Base-by-base conservation (phyloP, 2,888 invertebrate species). In the Deilephila porcellus region DNA sequence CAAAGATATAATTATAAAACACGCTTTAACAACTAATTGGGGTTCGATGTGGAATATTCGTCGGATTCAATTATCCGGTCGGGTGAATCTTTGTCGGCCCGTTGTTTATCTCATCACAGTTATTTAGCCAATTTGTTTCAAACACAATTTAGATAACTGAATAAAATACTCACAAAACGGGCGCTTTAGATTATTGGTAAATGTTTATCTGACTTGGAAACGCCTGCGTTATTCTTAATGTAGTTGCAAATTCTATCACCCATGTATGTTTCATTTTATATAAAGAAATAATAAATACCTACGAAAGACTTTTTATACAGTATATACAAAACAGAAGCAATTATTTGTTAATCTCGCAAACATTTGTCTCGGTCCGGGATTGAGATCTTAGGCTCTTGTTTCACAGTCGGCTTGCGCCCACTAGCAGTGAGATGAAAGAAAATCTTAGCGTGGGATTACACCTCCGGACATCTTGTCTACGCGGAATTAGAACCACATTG, bases 61-160 rank as follows among this genome's bases (percentile, higher is more conserved):
- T 52, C 25, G 19, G 25, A 71, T 71, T 60, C 71, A 71, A 71
- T 71, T 60, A 71, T 34, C 60, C 37, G 34, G 60, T 20, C 45
- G 25, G 45, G 52, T 71, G 71, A 25, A 71, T 60, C 60, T 11
- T 25, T 25, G 60, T 25, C 60, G 60, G 25, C 25, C 56, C 56
- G 56, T 29, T 60, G 60, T 60, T 60, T 25, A 60, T 60, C 60
- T 60, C 29, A 60, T 60, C 29, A 14, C 14, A 29, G 25, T 60
- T 60, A 60, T 60, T 29, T 14, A 29, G 60, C 14, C 29, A 60
- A 60, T 60, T 60, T 60, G 60, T 60, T 60, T 60, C 25, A 29
- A 29, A 60, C 25, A 60, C 25, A 29, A 60, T 29, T 8, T 29
- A 29, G 14, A 60, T 59, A 59, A 59, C n/a, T 59, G 7, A 59